Evolutionary conservation across 1,140 invertebrate genomes (phyloP), one percentile per base, ranked within the genome.

Genomic region (Philotrypesis tridentata): DNA sequence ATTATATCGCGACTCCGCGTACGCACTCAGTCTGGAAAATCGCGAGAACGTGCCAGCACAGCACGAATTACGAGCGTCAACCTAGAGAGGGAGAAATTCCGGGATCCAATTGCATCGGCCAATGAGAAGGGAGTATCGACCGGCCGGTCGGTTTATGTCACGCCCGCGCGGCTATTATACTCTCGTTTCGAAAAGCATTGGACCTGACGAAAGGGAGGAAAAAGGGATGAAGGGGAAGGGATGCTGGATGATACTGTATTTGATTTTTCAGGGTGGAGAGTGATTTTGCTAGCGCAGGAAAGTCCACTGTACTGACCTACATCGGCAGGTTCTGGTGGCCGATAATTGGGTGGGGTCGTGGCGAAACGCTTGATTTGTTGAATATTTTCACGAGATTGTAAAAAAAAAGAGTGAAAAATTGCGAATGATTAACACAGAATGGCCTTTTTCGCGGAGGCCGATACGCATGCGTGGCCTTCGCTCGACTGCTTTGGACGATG

Each of bases 111-210:
- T 31, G 80, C 40, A 76, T 82, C 37, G 72, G 72, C 72, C 14
- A 79, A 75, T 43, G 29, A 23, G 29, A 55, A 55, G 73, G 65
- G 61, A 25, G 48, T 82, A 82, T 82, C 80, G 74, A 82, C 74
- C 80, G 80, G 74, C 68, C 70, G 74, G 75, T 55, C 74, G 63
- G 80, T 61, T 31, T 55, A 27, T 74, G 21, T 68, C 25, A 27
- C 2, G 3, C 1, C 29, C 12, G 23, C 63, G 63, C 23, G 40
- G 60, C 23, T 37, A 43, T n/a, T 33, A 40, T 81, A 81, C 61
- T 82, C 40, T 29, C 60, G 40, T 73, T 78, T 71, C 75, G 17
- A 76, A 82, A 73, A 79, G 75, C 68, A 74, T 79, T 25, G 11
- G 63, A 9, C 23, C 40, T 29, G 17, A 55, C 48, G 48, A 43